Base-by-base conservation (phyloP, 1,140 invertebrate species). In the Phenacoccus solenopsis region DNA sequence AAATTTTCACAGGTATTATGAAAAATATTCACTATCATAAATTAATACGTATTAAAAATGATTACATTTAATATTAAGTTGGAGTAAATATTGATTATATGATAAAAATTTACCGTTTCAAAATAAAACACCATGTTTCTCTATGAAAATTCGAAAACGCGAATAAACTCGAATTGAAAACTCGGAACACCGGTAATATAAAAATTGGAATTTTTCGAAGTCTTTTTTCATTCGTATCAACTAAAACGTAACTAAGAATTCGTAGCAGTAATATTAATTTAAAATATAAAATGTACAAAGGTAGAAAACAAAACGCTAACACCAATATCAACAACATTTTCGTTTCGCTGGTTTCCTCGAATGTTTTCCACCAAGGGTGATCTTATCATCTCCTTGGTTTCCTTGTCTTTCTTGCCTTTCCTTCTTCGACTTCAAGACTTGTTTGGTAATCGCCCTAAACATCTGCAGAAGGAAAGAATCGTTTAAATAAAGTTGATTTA, bases 391-490 rank as follows among this genome's bases (percentile, higher is more conserved):
- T 38, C 73, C 74, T 28, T 86, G 83, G 73, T 82, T 82, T n/a
- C 79, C 82, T 76, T 84, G 83, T 73, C 82, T 75, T 73, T 84
- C 82, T 72, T 84, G 84, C 71, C 81, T 79, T 72, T 86, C 84
- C 76, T 86, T 86, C 77, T 89, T 89, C 25, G 85, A 84, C 72
- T 81, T 79, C 73, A 90, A 79, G 49, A 89, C 87, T 81, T 86
- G 85, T 74, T 82, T 81, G 64, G 88, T 90, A 75, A 89, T 88
- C 70, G 85, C 84, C 80, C 85, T 84, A 78, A 89, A 89, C 87
- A 89, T 89, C 86, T 89, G 78, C 69, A 81, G 80, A 67, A 72
- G 67, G 57, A 28, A 57, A 56, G 22, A n/a, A 2, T 32, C n/a
- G 22, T 0, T 35, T 32, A 61, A 57, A 13, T 32, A 28, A 68